Base-by-base conservation (phyloP, 2,888 invertebrate genomes). In the Psylliodes chrysocephalus region DNA sequence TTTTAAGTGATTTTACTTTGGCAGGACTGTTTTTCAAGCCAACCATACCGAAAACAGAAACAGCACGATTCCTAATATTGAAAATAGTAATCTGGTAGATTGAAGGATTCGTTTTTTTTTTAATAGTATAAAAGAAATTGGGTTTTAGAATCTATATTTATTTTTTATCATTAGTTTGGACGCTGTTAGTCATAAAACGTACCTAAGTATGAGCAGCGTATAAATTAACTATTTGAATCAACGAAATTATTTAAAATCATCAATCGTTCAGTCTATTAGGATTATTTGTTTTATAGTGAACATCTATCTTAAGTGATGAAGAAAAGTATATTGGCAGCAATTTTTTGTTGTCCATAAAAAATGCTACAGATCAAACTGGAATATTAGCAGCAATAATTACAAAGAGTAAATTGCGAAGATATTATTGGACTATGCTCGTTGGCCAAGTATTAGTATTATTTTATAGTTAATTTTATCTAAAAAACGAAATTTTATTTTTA, bases 1-100 rank as follows among this genome's bases (percentile, higher is more conserved):
- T 60, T 7, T 15, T 46, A 40, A 25, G 49, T 15, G 33, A 17
- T 17, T 59, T 30, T 5, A 49, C n/a, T 40, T 51, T 60, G 52
- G 60, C 33, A 18, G 38, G 44, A 51, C 17, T 53, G 46, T 55
- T 49, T 55, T 61, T 54, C 42, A 61, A 52, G 38, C 47, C 51
- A 33, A 38, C 55, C 14, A 10, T 19, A 44, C 17, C 12, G 15
- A 18, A 1, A n/a, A 44, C 10, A 44, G 3, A 8, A 17, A 44
- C 44, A 18, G 8, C 1, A 18, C 8, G 30, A 2, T 30, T 30
- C 30, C 30, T 30, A 8, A 30, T 30, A 6, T n/a, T 35, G 6
- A 14, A 35, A 35, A 35, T 22, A 22, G 8, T 19, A 46, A 46
- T 8, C 46, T 44, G 46, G 8, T 46, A 46, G 14, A 22, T 25